Evolutionary conservation across 2,797 vertebrate genomes (phyloP).

Genomic region (Orientallactaga sibirica): DNA sequence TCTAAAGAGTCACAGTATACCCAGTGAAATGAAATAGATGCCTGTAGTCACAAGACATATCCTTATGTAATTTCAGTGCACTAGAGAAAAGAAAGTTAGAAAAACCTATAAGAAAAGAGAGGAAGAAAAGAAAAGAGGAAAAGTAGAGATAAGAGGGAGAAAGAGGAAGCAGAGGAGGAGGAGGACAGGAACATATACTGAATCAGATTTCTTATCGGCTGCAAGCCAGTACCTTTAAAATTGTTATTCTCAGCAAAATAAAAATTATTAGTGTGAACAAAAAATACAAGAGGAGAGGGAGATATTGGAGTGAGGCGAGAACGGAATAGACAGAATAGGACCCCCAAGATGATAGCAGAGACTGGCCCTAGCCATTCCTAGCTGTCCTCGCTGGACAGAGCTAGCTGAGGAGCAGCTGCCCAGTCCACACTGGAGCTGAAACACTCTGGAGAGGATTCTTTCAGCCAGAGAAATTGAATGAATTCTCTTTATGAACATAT

Average conservation of each 20-base stretch:
- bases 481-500: too few species aligned
- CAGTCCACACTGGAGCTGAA: background rate
- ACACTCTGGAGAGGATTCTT: background rate
- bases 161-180: background rate
- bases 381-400: background rate
- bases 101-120: background rate
- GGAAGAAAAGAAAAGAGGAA: fast-evolving
- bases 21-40: background rate
- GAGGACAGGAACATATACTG: background rate
- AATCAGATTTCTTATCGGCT: background rate
- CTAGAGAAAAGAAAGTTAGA: background rate
- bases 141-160: background rate
- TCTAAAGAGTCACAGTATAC: background rate
- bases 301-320: too few species aligned
- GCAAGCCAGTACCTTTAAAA: background rate
- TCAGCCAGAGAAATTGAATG: background rate
- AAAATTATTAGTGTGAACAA: background rate
- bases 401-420: background rate
- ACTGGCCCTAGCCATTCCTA: background rate
- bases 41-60: background rate
- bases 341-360: background rate
- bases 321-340: background rate
- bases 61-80: background rate
- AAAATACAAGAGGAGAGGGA: background rate
- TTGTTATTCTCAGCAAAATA: background rate